Conservation (phyloP, 2,113 vertebrate genomes). For the Pteropus alecto region DNA sequence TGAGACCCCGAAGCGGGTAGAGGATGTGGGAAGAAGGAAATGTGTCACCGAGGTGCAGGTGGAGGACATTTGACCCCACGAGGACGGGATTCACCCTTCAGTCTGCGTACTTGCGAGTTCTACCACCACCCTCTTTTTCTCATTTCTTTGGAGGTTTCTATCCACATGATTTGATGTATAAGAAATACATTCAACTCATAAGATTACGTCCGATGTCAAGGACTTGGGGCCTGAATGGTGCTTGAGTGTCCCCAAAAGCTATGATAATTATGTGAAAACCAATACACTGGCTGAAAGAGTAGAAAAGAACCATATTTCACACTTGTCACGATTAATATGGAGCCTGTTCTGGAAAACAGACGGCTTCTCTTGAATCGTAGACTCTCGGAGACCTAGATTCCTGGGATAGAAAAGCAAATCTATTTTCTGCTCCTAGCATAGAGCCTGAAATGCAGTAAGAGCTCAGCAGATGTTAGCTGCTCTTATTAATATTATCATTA, state of each 20-base stretch:
- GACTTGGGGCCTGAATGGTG: neutral
- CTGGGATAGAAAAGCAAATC: neutral
- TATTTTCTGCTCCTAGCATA: neutral
- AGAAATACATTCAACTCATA: neutral
- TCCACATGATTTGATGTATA: neutral
- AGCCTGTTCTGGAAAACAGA: neutral
- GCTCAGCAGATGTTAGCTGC: neutral
- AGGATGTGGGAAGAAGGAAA: neutral
- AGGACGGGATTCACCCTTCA: neutral
- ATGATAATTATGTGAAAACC: neutral
- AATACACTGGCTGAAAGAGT: neutral
- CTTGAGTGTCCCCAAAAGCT: neutral
- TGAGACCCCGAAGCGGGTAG: neutral
- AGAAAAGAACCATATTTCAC: neutral
- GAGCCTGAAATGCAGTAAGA: neutral
- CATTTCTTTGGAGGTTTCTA: neutral
- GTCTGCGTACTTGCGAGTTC: neutral
- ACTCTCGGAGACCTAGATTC: neutral
- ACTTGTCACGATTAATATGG: neutral
- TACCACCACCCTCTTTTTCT: neutral
- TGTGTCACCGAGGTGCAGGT: neutral
- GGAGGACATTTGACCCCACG: neutral
- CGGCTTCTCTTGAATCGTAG: neutral
- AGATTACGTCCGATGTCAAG: neutral
- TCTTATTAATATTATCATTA: slow-evolving; percentile 26